Evolutionary conservation across 2,888 invertebrate species (phyloP).

Genomic region (Dione juno): DNA sequence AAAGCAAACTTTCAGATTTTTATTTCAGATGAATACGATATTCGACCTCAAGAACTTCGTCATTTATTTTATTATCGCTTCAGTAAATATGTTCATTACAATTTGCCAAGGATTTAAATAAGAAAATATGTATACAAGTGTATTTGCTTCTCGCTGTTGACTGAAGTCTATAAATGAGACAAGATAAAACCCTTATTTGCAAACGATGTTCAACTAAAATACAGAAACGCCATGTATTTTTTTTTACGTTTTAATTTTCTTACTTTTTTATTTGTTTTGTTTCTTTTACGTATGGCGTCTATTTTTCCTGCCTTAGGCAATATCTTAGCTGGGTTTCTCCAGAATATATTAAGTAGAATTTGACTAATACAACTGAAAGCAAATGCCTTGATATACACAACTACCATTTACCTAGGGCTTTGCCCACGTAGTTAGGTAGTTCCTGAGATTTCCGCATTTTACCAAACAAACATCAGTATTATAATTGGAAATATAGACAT

Average conservation of each 20-base stretch:
- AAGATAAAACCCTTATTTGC: slow-evolving; percentile 13
- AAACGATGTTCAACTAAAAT: not conserved
- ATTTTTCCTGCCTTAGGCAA: not conserved
- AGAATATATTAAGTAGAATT: no score
- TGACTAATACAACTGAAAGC: no score
- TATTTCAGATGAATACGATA: slow-evolving; percentile 17
- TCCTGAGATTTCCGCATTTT: no score
- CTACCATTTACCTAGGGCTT: no score
- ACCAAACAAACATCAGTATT: no score
- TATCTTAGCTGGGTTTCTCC: not conserved
- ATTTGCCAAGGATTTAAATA: slow-evolving; percentile 5
- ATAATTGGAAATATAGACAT: no score
- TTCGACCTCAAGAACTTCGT: slow-evolving; percentile 9
- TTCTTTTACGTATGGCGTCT: not conserved
- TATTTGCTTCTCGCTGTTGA: slow-evolving; percentile 14
- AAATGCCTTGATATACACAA: no score
- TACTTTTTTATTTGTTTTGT: not conserved
- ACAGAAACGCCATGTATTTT: not conserved
- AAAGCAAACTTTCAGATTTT: not conserved
- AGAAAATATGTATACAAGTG: slow-evolving; percentile 16
- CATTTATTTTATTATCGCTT: slow-evolving; percentile 17
- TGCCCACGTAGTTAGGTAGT: no score
- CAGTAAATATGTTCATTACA: slow-evolving; percentile 9
- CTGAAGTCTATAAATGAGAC: slow-evolving; percentile 14
- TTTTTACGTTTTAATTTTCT: not conserved